These are phyloP conservation scores for Archaeoteleia sp. DNA, from an alignment of 2,888 invertebrate genomes.

Conservation along the genomic window DNA sequence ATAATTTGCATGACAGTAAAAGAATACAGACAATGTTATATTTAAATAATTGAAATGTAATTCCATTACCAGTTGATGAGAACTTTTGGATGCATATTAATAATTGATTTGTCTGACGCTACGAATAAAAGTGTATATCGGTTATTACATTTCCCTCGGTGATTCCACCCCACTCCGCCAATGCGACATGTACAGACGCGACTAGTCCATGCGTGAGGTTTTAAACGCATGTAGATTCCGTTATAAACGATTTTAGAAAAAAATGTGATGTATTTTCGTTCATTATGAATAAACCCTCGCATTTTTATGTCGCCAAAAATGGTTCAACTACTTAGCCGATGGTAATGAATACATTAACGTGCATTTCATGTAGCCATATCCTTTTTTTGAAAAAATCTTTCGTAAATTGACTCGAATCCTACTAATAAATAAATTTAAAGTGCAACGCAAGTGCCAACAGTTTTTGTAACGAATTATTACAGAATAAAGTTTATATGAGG, in stretches of 20 bases:
- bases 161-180: constrained; percentile 9
- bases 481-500: constrained; percentile 25
- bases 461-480: constrained; percentile 2
- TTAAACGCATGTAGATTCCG: constrained; percentile 18
- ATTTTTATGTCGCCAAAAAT: too few relatives aligned
- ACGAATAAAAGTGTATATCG: constrained; percentile 40
- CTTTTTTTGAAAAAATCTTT: too few relatives aligned
- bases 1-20: constrained; percentile 13
- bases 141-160: constrained; percentile 33
- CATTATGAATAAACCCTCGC: too few relatives aligned
- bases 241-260: constrained; percentile 13
- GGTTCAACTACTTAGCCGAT: too few relatives aligned
- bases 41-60: constrained; percentile 45
- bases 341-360: too few relatives aligned
- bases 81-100: constrained; percentile 45
- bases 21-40: constrained; percentile 32
- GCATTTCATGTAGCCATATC: too few relatives aligned
- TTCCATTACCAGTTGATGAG: constrained; percentile 45
- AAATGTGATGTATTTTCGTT: too few relatives aligned
- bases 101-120: constrained; percentile 47
- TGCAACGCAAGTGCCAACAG: too few relatives aligned
- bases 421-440: too few relatives aligned
- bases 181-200: constrained; percentile 16
- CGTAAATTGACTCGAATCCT: too few relatives aligned
- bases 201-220: not conserved